Evolutionary conservation across 1,140 invertebrate genomes (phyloP).

Genomic region (Caerostris extrusa): DNA sequence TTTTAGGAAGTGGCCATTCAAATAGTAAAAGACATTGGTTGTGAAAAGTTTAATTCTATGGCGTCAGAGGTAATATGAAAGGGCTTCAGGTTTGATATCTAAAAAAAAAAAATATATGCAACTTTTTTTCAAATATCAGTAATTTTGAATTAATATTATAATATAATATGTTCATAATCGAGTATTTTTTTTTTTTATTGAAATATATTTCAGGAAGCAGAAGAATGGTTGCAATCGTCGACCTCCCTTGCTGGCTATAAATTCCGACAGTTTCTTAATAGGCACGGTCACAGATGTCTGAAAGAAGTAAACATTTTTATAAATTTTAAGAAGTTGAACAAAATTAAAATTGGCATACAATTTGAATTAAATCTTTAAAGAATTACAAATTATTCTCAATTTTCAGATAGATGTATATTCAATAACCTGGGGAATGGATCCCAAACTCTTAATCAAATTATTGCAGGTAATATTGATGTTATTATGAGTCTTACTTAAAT

Average conservation of each 20-base stretch:
- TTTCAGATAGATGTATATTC: slow-evolving; percentile 86
- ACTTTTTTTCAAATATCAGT: neutral
- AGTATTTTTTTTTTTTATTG: neutral
- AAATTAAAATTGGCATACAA: too few species aligned
- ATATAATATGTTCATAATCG: neutral
- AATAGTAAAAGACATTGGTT: slow-evolving; percentile 82
- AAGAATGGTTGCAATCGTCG: slow-evolving; percentile 85
- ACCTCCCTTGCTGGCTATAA: slow-evolving; percentile 83
- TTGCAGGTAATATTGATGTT: slow-evolving; percentile 83
- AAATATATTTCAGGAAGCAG: slow-evolving; percentile 81
- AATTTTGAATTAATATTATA: neutral
- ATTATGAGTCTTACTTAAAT: too few species aligned
- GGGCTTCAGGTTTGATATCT: too few species aligned
- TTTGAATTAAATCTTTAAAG: too few species aligned
- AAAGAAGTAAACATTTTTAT: slow-evolving; percentile 85
- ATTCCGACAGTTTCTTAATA: slow-evolving; percentile 85
- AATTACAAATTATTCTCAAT: slow-evolving; percentile 41
- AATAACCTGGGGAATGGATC: slow-evolving; percentile 87
- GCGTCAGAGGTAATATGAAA: neutral
- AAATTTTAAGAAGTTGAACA: too few species aligned
- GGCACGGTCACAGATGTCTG: slow-evolving; percentile 88
- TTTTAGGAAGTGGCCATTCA: slow-evolving; percentile 84
- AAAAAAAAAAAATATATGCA: too few species aligned
- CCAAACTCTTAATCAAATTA: slow-evolving; percentile 85
- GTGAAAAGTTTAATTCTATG: slow-evolving; percentile 83